Conservation (phyloP, 2,797 vertebrate species). For the Trichosurus vulpecula region DNA sequence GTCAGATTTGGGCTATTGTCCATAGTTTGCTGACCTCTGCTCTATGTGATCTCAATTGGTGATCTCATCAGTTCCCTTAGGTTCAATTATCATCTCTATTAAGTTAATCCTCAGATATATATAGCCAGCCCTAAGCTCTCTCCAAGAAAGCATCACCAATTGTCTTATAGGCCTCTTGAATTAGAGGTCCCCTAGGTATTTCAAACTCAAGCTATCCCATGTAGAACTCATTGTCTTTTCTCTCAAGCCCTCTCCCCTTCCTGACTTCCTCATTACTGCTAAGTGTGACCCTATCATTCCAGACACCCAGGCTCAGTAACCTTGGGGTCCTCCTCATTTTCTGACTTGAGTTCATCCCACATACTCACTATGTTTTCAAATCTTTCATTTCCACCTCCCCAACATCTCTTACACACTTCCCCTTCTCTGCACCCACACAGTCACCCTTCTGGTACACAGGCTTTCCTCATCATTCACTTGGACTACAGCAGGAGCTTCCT, state of each 20-base stretch:
- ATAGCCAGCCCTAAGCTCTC: too few relatives aligned
- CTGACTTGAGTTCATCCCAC: background rate
- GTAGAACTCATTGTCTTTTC: too few relatives aligned
- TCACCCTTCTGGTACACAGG: background rate
- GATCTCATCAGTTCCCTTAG: too few relatives aligned
- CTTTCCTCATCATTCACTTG: background rate
- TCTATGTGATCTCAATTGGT: too few relatives aligned
- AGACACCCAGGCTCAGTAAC: background rate
- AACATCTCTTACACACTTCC: background rate
- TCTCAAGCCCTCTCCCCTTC: background rate
- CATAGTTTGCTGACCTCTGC: too few relatives aligned
- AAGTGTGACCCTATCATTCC: background rate
- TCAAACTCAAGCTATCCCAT: too few relatives aligned
- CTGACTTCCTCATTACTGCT: background rate
- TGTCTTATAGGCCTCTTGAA: too few relatives aligned
- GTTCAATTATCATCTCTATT: too few relatives aligned
- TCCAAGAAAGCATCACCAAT: too few relatives aligned
- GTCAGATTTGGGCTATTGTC: too few relatives aligned
- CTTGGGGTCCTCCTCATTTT: background rate
- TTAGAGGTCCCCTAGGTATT: too few relatives aligned
- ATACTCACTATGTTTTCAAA: background rate
- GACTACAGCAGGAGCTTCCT: background rate
- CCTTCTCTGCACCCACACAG: background rate
- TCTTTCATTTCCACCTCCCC: background rate
- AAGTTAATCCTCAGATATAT: too few relatives aligned